Evolutionary conservation across 1,140 invertebrate genomes (phyloP).

Genomic region (Triops longicaudatus): DNA sequence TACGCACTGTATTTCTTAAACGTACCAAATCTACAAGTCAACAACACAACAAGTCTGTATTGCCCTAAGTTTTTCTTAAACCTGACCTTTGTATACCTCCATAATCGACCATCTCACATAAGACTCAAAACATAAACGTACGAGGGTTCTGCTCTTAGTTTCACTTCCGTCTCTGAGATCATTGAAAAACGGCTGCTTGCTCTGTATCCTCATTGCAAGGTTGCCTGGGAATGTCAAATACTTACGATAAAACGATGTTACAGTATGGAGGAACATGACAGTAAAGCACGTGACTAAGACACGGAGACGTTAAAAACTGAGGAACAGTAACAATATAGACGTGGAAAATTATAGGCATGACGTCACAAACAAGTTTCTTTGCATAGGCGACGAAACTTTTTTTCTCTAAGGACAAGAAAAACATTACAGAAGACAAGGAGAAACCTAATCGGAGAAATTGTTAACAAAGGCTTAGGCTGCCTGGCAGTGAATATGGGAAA

Average conservation of each 20-base stretch:
- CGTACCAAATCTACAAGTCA: not conserved
- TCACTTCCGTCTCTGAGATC: not conserved
- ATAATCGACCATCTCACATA: not conserved
- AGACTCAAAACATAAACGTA: not conserved
- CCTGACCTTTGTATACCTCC: not conserved
- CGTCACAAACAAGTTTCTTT: not conserved
- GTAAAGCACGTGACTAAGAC: not conserved
- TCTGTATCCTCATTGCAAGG: not conserved
- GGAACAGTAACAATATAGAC: not conserved
- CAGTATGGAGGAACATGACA: not conserved
- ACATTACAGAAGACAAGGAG: not conserved
- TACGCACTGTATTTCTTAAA: not conserved
- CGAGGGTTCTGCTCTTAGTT: not conserved
- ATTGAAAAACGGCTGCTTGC: not conserved
- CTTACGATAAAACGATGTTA: not conserved
- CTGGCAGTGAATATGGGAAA: not conserved
- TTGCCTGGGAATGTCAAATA: not conserved
- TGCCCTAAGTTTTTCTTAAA: not conserved
- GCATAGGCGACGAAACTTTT: not conserved
- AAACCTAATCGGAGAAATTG: not conserved
- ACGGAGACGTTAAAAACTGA: not conserved
- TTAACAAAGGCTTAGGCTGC: not conserved
- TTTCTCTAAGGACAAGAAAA: not conserved
- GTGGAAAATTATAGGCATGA: not conserved
- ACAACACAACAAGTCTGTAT: not conserved